Conservation (phyloP, 2,113 vertebrate genomes). For the Plestiodon gilberti region DNA sequence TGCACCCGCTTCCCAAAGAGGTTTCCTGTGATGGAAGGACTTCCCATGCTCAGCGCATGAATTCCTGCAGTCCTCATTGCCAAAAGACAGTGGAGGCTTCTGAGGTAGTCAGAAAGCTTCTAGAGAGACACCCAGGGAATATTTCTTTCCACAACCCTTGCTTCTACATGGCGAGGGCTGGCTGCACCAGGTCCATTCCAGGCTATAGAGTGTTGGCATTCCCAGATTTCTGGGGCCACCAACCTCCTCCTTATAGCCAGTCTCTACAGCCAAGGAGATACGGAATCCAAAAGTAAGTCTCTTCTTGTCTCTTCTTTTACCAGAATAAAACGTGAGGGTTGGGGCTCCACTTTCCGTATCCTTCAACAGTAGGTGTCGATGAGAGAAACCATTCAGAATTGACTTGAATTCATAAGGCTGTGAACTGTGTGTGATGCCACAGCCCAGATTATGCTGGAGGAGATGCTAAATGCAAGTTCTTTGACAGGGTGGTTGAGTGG, state of each 20-base stretch:
- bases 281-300: conserved; percentile 86
- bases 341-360: no score
- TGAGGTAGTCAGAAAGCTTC: conserved; percentile 68
- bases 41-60: conserved; percentile 57
- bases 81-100: conserved; percentile 36
- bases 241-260: conserved; percentile 72
- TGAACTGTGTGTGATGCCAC: no score
- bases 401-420: no score
- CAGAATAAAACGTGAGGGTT: no score
- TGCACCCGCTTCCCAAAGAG: conserved; percentile 32
- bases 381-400: no score
- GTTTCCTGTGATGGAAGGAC: conserved; percentile 28
- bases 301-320: neutral
- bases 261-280: conserved; percentile 77
- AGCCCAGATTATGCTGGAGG: no score
- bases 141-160: conserved; percentile 82
- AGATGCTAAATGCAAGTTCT: no score
- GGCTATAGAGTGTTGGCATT: conserved; percentile 84
- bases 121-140: conserved; percentile 70
- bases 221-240: conserved; percentile 93
- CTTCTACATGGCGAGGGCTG: conserved; percentile 76
- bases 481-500: no score
- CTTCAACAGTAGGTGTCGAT: no score
- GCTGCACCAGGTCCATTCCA: conserved; percentile 79
- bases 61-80: neutral